Evolutionary conservation across 2,888 invertebrate species (phyloP).

Genomic region (Zele albiditarsus): DNA sequence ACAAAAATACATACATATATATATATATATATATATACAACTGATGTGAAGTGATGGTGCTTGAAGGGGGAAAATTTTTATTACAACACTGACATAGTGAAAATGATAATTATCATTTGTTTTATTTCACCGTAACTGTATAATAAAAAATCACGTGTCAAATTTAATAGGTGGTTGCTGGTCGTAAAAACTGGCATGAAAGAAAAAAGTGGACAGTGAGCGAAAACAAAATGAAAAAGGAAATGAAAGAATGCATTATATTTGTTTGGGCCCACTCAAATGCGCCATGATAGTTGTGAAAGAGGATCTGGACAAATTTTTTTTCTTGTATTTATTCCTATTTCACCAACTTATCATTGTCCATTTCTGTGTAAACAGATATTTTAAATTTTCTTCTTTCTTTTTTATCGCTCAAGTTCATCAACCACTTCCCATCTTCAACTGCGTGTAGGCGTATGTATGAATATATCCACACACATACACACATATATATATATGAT

Average conservation of each 20-base stretch:
- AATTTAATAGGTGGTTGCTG: constrained; percentile 21
- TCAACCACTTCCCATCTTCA: constrained; percentile 18
- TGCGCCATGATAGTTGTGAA: constrained; percentile 2
- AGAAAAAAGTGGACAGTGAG: background rate
- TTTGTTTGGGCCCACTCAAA: constrained; percentile 2
- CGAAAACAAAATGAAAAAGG: constrained; percentile 9
- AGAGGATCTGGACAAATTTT: background rate
- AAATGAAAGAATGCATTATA: constrained; percentile 6
- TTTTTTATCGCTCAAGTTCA: constrained; percentile 2
- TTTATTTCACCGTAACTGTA: constrained; percentile 14
- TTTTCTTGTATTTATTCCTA: background rate
- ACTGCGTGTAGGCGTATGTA: constrained; percentile 5
- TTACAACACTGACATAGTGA: constrained; percentile 15
- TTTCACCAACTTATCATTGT: constrained; percentile 23
- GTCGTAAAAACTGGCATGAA: constrained; percentile 20
- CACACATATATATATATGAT: background rate
- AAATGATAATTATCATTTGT: constrained; percentile 19
- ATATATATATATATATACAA: background rate
- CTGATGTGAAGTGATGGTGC: background rate
- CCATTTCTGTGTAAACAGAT: constrained; percentile 35
- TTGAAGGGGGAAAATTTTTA: background rate
- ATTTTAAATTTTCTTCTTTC: constrained; percentile 36
- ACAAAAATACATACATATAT: background rate
- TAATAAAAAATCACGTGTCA: constrained; percentile 35
- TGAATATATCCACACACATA: background rate